Percentiles rank a stretch among this genome's conserved stretches.
Conservation (phyloP, 1,140 invertebrate genomes). For the Zaprionus camerounensis region DNA sequence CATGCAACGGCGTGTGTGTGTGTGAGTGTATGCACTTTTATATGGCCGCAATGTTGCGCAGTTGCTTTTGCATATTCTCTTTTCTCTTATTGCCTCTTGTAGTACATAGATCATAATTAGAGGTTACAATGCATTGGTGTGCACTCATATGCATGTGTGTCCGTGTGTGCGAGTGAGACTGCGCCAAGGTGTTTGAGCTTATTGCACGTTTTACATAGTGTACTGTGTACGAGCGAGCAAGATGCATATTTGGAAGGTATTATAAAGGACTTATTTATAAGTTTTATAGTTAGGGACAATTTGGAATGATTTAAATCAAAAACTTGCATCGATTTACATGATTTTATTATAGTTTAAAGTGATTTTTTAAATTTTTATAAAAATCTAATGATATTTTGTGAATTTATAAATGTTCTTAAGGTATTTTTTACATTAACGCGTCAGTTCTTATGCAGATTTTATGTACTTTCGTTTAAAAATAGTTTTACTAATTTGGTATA, state of each 20-base stretch:
- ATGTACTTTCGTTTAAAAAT: too few species aligned
- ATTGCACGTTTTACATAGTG: conserved; percentile 19
- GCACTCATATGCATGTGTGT: not conserved
- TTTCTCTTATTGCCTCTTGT: conserved; percentile 40
- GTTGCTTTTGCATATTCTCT: conserved; percentile 48
- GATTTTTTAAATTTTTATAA: too few species aligned
- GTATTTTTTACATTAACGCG: too few species aligned
- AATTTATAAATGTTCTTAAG: too few species aligned
- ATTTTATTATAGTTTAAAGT: too few species aligned
- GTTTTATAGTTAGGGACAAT: too few species aligned
- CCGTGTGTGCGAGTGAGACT: conserved; percentile 24
- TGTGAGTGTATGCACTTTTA: conserved; percentile 19
- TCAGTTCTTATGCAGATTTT: too few species aligned
- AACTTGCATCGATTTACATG: not conserved
- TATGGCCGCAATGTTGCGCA: conserved; percentile 27
- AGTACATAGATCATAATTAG: conserved; percentile 54
- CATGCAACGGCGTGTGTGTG: conserved; percentile 4
- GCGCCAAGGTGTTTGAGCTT: conserved; percentile 19
- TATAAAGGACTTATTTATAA: not conserved
- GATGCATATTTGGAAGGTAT: not conserved
- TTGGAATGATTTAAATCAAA: not conserved
- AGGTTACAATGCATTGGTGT: conserved; percentile 12
- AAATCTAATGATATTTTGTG: too few species aligned
- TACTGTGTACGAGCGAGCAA: not conserved
- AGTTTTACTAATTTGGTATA: too few species aligned